Evolutionary conservation across 2,888 invertebrate species (phyloP).

Genomic region (Hydroisotoma schaefferi): DNA sequence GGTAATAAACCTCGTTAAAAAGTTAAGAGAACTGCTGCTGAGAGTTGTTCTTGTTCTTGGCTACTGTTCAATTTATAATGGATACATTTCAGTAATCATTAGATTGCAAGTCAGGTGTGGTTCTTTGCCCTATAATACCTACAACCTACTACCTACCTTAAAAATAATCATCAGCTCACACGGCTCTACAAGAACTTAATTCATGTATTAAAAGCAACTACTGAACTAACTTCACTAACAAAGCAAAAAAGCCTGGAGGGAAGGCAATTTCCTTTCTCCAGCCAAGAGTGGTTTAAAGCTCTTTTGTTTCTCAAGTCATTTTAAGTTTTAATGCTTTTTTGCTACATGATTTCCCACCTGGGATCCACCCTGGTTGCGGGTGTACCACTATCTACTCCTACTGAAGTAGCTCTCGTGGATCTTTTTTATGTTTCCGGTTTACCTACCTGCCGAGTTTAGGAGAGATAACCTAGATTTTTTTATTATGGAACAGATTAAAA

Average conservation of each 20-base stretch:
- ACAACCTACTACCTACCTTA: no score
- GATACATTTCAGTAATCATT: no score
- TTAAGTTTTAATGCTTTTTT: neutral
- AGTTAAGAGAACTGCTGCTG: no score
- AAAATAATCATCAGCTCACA: neutral
- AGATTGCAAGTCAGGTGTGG: no score
- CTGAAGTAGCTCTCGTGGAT: neutral
- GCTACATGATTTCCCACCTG: neutral
- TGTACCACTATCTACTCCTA: neutral
- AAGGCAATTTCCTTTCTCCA: slow-evolving; percentile 1
- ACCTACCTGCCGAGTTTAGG: no score
- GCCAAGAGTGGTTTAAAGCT: neutral
- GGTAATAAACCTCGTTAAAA: no score
- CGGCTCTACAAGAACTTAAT: no score
- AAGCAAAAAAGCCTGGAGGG: neutral
- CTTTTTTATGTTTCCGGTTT: neutral
- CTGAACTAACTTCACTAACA: neutral
- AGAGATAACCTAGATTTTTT: slow-evolving; percentile 1
- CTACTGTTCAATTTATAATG: no score
- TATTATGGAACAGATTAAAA: no score
- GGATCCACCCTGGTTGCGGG: slow-evolving; percentile 5
- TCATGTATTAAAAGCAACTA: no score
- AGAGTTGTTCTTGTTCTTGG: no score
- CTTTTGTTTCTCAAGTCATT: slow-evolving; percentile 1
- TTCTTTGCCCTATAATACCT: no score